Conservation (phyloP, 30 jellyfish, hydroid and myxozoan genomes). For the Sanderia malayensis region DNA sequence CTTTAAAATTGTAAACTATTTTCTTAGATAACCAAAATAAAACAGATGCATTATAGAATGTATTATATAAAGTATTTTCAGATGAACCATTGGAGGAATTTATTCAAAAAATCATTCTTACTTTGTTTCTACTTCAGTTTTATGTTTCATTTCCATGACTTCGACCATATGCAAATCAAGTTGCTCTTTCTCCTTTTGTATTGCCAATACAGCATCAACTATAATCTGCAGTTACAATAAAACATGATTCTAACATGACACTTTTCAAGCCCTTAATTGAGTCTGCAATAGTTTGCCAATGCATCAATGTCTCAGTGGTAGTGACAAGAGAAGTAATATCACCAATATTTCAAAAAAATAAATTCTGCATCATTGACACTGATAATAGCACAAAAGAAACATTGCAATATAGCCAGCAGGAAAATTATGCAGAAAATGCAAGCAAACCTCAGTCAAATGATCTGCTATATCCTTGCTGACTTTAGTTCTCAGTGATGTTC, state of each 20-base stretch:
- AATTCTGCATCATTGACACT: slow-evolving; percentile 41
- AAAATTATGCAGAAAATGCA: background rate
- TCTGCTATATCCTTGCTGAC: slow-evolving; percentile 86
- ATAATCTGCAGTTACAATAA: slow-evolving; percentile 81
- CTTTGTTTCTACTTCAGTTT: slow-evolving; percentile 97
- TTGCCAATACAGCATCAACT: slow-evolving; percentile 99
- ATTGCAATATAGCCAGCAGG: no score
- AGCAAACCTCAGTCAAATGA: slow-evolving; percentile 84
- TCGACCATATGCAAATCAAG: slow-evolving; percentile 98
- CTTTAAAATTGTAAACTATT: no score
- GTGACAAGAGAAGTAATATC: slow-evolving; percentile 51
- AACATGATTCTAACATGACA: no score
- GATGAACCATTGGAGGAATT: no score
- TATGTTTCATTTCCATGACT: slow-evolving; percentile 97
- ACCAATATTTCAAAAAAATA: background rate
- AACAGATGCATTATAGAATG: no score
- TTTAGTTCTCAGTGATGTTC: slow-evolving; percentile 97
- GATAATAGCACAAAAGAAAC: no score
- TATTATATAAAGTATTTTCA: no score
- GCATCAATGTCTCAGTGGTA: slow-evolving; percentile 63
- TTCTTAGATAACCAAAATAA: no score
- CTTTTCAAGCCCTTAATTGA: no score
- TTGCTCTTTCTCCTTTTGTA: slow-evolving; percentile 74
- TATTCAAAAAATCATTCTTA: no score
- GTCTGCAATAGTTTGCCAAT: no score